These are phyloP conservation scores for Palythoa caribaeorum DNA, from an alignment of 92 coral and sea anemone species.

Conservation along the genomic window DNA sequence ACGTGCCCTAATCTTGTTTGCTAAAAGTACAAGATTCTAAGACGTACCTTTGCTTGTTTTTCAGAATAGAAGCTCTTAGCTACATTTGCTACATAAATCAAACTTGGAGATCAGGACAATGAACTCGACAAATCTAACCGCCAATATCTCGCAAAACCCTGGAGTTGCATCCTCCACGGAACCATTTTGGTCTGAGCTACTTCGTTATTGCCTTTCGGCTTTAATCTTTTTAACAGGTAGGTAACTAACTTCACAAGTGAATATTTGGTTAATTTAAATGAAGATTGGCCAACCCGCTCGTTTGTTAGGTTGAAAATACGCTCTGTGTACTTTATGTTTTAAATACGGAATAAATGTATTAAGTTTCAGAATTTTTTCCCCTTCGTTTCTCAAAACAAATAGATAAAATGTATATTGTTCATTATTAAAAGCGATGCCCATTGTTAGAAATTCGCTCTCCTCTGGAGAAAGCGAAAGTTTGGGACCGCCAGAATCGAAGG, in stretches of 20 bases:
- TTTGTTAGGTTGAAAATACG: background rate
- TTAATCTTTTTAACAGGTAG: constrained; percentile 77
- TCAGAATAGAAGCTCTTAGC: constrained; percentile 8
- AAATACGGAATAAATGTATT: no score
- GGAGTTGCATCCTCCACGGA: constrained; percentile 23
- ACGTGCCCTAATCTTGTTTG: background rate
- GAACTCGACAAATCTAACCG: constrained; percentile 21
- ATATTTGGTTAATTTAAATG: background rate
- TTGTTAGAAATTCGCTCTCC: no score
- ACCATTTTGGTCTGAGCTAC: constrained; percentile 75
- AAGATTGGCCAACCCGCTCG: background rate
- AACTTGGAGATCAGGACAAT: background rate
- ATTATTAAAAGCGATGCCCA: no score
- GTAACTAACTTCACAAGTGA: constrained; percentile 12
- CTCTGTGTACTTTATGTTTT: no score
- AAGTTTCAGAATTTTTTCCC: no score
- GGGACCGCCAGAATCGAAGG: no score
- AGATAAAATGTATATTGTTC: no score
- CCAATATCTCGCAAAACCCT: background rate
- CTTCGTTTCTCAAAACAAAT: no score
- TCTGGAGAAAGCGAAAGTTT: no score
- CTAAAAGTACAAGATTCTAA: background rate
- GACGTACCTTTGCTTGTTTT: background rate
- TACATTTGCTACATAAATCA: background rate
- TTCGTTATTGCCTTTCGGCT: constrained; percentile 72